Base-by-base conservation (phyloP, 2,888 invertebrate genomes). In the Bibio marci region DNA sequence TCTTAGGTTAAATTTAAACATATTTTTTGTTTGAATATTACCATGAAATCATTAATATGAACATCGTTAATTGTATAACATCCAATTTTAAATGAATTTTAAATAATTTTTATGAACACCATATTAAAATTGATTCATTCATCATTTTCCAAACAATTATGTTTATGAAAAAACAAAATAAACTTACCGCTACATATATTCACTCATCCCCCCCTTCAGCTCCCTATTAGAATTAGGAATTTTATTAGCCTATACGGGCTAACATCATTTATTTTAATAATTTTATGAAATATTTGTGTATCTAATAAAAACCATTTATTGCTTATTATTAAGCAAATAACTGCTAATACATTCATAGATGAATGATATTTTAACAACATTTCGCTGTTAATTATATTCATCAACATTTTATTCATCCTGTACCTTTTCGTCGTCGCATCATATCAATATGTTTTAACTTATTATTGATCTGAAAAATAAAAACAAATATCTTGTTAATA, bases 101-200 rank as follows among this genome's bases (percentile, higher is more conserved):
- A n/a, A n/a, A n/a, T n/a, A n/a, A n/a, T n/a, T n/a, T n/a, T n/a
- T n/a, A n/a, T n/a, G n/a, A n/a, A n/a, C n/a, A n/a, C n/a, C n/a
- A n/a, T n/a, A n/a, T n/a, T n/a, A n/a, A n/a, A n/a, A n/a, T n/a
- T 14, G 26, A 14, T 11, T 2, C 34, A 34, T n/a, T 18, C 12
- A 3, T 17, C 18, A 11, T 32, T 17, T 18, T 32, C 2, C 31
- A 31, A 30, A 30, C 5, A n/a, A 8, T 8, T 33, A 19, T 33
- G 18, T 12, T 11, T 18, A 18, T 30, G 30, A 12, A 27, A 14
- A 13, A 12, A 30, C 19, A 19, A 14, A 17, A 13, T 12, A 18
- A 30, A 35, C 34, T 57, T 46, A 61, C 61, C 61, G 60, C 61
- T 61, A 61, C 61, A 61, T 61, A 57, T 57, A 61, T 57, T 59